Evolutionary conservation across 1,140 invertebrate genomes (phyloP).

Genomic region (Drosophila lacertosa): DNA sequence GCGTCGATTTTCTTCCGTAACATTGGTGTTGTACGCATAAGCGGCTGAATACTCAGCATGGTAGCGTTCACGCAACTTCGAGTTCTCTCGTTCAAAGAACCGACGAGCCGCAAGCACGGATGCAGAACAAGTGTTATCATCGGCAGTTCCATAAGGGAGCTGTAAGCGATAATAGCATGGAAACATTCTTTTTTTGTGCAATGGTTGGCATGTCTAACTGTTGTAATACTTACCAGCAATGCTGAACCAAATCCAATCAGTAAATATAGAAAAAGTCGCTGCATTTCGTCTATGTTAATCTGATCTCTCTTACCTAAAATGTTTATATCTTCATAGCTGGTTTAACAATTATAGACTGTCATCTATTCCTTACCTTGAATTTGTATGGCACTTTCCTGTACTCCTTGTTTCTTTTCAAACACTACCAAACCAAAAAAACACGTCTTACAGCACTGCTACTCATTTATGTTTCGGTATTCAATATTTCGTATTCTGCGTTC

Average conservation of each 20-base stretch:
- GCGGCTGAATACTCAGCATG: conserved; percentile 52
- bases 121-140: conserved; percentile 52
- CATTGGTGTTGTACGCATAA: conserved; percentile 75
- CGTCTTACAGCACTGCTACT: background rate
- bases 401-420: background rate
- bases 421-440: background rate
- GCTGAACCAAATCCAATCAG: background rate
- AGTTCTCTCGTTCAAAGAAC: conserved; percentile 70
- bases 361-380: background rate
- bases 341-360: background rate
- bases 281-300: conserved; percentile 5
- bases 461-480: background rate
- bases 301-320: background rate
- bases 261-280: background rate
- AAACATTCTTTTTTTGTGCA: background rate
- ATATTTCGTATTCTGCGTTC: background rate
- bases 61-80: conserved; percentile 57
- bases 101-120: conserved; percentile 45
- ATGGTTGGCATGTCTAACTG: background rate
- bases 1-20: conserved; percentile 67
- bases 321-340: too few species aligned
- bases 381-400: background rate
- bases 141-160: conserved; percentile 33
- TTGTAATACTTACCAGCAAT: conserved; percentile 9
- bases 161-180: background rate